Percentiles rank a stretch among this genome's conserved stretches.
phyloP scores from a whole-genome alignment of 2,113 vertebrate species.

The Lasiurus borealis region DNA sequence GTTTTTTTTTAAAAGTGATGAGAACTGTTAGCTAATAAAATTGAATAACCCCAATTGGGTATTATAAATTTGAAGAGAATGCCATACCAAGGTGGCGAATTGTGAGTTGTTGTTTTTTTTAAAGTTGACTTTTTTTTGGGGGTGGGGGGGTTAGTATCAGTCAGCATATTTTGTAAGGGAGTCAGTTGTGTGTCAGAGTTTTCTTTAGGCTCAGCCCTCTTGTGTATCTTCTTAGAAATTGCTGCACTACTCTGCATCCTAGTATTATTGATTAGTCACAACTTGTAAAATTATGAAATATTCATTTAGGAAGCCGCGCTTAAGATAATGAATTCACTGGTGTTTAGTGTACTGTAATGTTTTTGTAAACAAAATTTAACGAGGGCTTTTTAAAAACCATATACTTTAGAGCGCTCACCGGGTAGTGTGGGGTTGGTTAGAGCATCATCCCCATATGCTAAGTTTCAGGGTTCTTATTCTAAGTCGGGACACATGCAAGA shows the following conservation, averaged over 20 bases:
- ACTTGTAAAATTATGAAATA: constrained; percentile 58
- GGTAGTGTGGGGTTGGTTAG: not conserved
- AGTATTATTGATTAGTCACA: constrained; percentile 21
- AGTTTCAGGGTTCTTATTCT: not conserved
- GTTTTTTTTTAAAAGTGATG: constrained; percentile 64
- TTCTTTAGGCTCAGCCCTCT: constrained; percentile 6
- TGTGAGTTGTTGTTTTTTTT: not conserved
- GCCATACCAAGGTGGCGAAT: not conserved
- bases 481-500: not conserved
- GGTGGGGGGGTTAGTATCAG: not conserved
- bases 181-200: not conserved
- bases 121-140: not conserved
- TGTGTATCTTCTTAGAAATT: constrained; percentile 24
- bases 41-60: constrained; percentile 18
- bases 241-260: not conserved
- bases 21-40: constrained; percentile 57
- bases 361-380: constrained; percentile 51
- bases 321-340: constrained; percentile 39
- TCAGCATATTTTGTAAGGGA: not conserved
- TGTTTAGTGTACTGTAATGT: not conserved
- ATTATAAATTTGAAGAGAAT: constrained; percentile 57
- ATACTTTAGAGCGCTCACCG: not conserved
- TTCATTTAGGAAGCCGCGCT: constrained; percentile 45
- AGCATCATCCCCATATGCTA: not conserved
- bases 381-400: not conserved